Conservation (phyloP, 2,888 invertebrate genomes). For the Trichopoda pennipes region DNA sequence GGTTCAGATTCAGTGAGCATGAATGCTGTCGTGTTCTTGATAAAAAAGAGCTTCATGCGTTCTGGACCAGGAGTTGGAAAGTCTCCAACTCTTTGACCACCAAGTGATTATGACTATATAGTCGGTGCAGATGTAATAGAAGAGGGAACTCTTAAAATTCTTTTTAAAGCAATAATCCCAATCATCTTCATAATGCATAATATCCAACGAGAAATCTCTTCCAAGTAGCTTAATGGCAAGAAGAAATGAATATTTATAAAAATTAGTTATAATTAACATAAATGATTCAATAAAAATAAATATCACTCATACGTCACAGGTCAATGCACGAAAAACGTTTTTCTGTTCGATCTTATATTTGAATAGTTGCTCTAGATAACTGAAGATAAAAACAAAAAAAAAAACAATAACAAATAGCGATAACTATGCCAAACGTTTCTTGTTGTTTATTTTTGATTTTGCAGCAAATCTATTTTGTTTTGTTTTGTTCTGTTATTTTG, state of each 20-base stretch:
- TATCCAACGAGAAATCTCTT: too few species aligned
- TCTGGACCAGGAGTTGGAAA: too few species aligned
- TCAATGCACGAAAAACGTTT: neutral
- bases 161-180: too few species aligned
- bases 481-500: neutral
- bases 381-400: neutral
- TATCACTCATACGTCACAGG: slow-evolving; percentile 10
- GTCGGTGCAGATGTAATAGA: too few species aligned
- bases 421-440: slow-evolving; percentile 52
- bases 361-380: neutral
- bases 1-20: too few species aligned
- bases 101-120: too few species aligned
- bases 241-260: neutral
- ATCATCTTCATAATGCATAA: too few species aligned
- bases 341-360: neutral
- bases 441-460: slow-evolving; percentile 6
- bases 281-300: neutral
- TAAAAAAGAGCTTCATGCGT: too few species aligned
- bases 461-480: neutral
- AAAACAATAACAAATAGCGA: slow-evolving; percentile 22
- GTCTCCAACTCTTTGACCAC: too few species aligned
- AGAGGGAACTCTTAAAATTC: too few species aligned
- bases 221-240: too few species aligned
- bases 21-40: too few species aligned
- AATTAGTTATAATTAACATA: slow-evolving; percentile 10